These are phyloP conservation scores for Formica exsecta DNA, from an alignment of 1,140 invertebrate species.

Conservation along the genomic window DNA sequence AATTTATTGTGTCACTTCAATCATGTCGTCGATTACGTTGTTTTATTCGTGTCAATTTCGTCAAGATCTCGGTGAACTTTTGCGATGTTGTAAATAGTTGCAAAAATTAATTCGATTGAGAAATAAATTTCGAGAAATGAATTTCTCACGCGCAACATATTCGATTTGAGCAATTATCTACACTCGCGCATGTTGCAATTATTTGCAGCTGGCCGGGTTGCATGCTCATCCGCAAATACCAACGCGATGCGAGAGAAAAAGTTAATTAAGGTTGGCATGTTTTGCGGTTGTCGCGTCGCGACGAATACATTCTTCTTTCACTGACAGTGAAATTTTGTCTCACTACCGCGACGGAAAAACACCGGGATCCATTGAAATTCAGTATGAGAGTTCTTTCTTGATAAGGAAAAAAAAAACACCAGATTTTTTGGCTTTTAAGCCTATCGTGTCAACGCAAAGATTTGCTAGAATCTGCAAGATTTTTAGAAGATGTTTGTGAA, in stretches of 20 bases:
- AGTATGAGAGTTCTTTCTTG: not conserved
- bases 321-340: slow-evolving; percentile 32
- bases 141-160: not conserved
- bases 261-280: slow-evolving; percentile 49
- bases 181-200: not conserved
- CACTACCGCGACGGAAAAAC: not conserved
- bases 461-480: not conserved
- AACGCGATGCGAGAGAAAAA: slow-evolving; percentile 7
- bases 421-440: not conserved
- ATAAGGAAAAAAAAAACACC: not conserved
- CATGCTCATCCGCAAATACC: slow-evolving; percentile 49
- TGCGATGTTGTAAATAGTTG: not conserved
- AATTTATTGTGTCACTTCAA: slow-evolving; percentile 10
- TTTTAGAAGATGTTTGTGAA: not conserved
- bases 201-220: not conserved
- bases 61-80: not conserved
- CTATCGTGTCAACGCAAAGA: not conserved
- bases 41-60: not conserved
- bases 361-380: not conserved
- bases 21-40: not conserved
- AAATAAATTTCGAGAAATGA: not conserved
- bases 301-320: not conserved
- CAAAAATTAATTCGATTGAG: slow-evolving; percentile 11
- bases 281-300: slow-evolving; percentile 15
- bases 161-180: slow-evolving; percentile 19